phyloP scores from a whole-genome alignment of 2,888 invertebrate species.

The Trichacis sp. region DNA sequence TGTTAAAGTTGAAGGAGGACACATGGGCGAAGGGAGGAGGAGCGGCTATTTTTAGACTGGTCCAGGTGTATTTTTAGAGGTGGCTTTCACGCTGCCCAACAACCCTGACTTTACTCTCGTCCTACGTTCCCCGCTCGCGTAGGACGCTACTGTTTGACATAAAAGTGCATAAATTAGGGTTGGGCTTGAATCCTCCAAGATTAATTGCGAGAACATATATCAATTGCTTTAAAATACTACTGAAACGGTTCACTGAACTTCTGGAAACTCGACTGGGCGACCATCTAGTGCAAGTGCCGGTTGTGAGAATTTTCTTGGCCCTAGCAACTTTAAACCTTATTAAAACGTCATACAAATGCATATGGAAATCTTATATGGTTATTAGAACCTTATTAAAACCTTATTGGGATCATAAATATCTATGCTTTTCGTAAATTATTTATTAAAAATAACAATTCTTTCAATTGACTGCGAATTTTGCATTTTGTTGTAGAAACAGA shows the following conservation, averaged over 20 bases:
- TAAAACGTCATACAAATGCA: too few relatives aligned
- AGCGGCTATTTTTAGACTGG: slow-evolving; percentile 64
- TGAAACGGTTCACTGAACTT: background rate
- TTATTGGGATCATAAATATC: too few relatives aligned
- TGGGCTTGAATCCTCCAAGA: slow-evolving; percentile 7
- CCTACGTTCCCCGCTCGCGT: slow-evolving; percentile 45
- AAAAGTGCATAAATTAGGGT: slow-evolving; percentile 36
- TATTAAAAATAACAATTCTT: too few relatives aligned
- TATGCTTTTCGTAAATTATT: too few relatives aligned
- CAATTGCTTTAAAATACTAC: background rate
- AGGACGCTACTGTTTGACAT: slow-evolving; percentile 35
- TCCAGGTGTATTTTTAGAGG: slow-evolving; percentile 66
- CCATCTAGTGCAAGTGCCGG: too few relatives aligned
- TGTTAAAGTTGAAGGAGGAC: slow-evolving; percentile 11
- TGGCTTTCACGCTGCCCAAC: slow-evolving; percentile 61
- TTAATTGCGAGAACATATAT: slow-evolving; percentile 3
- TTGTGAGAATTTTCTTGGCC: too few relatives aligned
- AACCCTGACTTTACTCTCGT: slow-evolving; percentile 66
- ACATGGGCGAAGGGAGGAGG: slow-evolving; percentile 17
- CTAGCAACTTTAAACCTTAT: too few relatives aligned
- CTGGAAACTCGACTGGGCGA: background rate
- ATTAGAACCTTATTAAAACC: too few relatives aligned
- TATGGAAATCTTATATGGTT: too few relatives aligned
- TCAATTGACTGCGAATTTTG: too few relatives aligned
- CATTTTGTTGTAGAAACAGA: too few relatives aligned